Conservation (phyloP, 2,888 invertebrate species). For the Lagria hirta region DNA sequence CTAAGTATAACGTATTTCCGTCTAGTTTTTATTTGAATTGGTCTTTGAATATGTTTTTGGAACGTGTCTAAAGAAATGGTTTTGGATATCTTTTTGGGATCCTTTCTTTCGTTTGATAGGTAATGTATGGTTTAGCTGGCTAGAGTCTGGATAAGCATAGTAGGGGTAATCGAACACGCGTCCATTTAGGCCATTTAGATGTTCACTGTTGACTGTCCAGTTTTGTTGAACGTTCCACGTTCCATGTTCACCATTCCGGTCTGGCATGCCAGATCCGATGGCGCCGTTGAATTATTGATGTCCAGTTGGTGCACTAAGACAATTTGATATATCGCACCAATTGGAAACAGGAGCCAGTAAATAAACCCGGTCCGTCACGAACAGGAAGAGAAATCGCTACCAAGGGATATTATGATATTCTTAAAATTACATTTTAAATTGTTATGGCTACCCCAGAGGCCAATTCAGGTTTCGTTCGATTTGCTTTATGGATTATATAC, state of each 20-base stretch:
- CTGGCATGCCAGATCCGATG: slow-evolving; percentile 38
- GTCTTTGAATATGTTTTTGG: too few relatives aligned
- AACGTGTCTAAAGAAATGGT: too few relatives aligned
- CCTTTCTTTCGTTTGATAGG: too few relatives aligned
- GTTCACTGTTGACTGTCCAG: slow-evolving; percentile 37
- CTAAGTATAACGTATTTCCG: too few relatives aligned
- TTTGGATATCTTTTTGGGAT: too few relatives aligned
- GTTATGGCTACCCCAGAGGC: slow-evolving; percentile 40
- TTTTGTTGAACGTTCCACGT: slow-evolving; percentile 25
- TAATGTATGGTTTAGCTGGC: too few relatives aligned
- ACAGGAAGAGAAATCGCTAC: slow-evolving; percentile 47
- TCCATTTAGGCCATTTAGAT: slow-evolving; percentile 36
- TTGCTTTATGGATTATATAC: slow-evolving; percentile 49
- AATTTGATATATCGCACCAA: slow-evolving; percentile 52
- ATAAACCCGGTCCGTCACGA: slow-evolving; percentile 47
- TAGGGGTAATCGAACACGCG: slow-evolving; percentile 35
- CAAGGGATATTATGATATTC: slow-evolving; percentile 46
- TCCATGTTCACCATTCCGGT: slow-evolving; percentile 41
- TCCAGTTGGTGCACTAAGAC: slow-evolving; percentile 50
- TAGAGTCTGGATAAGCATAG: slow-evolving; percentile 2
- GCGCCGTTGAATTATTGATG: slow-evolving; percentile 52
- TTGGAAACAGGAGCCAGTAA: slow-evolving; percentile 50
- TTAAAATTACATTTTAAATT: slow-evolving; percentile 51
- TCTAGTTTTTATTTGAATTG: too few relatives aligned
- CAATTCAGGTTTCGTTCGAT: slow-evolving; percentile 40